phyloP scores from a whole-genome alignment of 2,113 vertebrate species.

The Charina bottae region DNA sequence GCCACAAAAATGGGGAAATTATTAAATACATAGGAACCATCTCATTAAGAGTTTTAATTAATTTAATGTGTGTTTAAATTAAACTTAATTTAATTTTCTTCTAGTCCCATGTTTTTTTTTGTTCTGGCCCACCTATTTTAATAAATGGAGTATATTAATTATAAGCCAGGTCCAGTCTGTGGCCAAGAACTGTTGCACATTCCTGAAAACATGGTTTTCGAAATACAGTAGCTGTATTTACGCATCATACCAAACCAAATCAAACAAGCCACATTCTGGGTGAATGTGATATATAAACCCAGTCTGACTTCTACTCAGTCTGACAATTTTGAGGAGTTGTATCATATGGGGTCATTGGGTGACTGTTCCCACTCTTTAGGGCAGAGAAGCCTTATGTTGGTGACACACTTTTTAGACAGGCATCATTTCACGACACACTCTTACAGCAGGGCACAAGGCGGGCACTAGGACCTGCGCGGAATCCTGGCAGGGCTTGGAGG shows the following conservation, averaged over 20 bases:
- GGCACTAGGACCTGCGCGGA: too few relatives aligned
- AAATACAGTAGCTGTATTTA: neutral
- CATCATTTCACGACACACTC: too few relatives aligned
- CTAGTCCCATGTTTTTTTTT: neutral
- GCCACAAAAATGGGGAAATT: neutral
- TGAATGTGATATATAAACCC: neutral
- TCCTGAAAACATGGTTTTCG: neutral
- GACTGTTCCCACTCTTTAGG: neutral
- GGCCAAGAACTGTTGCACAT: neutral
- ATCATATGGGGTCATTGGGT: neutral
- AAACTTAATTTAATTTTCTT: neutral
- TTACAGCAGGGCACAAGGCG: too few relatives aligned
- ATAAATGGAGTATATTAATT: neutral
- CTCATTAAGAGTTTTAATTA: neutral
- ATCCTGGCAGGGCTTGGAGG: too few relatives aligned
- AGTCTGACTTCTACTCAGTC: neutral
- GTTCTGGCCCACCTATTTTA: neutral
- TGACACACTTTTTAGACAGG: too few relatives aligned
- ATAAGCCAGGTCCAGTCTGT: neutral
- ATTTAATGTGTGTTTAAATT: neutral
- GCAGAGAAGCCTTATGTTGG: too few relatives aligned
- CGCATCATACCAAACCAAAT: neutral
- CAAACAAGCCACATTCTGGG: neutral
- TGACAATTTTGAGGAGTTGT: neutral
- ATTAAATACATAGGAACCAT: neutral